phyloP scores from a whole-genome alignment of 2,797 vertebrate genomes.

The Falco concolor region DNA sequence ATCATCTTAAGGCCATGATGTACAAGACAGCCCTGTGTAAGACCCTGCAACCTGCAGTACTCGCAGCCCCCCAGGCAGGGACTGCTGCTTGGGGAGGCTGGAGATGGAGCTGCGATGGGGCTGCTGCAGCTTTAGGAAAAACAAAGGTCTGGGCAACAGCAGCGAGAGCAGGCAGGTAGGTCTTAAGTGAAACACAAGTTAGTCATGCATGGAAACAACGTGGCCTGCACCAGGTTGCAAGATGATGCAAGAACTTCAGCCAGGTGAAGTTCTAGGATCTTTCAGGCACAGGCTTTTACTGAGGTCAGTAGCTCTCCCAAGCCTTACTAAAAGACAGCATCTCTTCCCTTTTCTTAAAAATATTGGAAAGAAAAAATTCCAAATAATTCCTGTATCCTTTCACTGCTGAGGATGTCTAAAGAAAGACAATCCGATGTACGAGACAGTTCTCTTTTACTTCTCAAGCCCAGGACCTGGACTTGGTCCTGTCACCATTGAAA shows the following conservation, averaged over 20 bases:
- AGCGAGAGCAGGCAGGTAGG: not conserved
- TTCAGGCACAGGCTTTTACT: not conserved
- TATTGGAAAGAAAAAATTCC: not conserved
- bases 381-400: not conserved
- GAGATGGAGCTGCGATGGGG: not conserved
- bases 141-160: not conserved
- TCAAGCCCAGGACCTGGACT: not conserved
- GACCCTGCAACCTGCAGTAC: fast-evolving
- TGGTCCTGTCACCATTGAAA: not conserved
- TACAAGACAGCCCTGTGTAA: fast-evolving
- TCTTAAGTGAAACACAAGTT: not conserved
- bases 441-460: not conserved
- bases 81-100: not conserved
- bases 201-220: not conserved
- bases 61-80: fast-evolving
- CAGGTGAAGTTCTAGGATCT: not conserved
- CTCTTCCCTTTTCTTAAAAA: not conserved
- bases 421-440: not conserved
- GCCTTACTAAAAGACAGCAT: not conserved
- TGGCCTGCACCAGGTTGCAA: not conserved
- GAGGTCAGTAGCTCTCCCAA: not conserved
- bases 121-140: not conserved
- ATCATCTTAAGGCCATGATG: not conserved
- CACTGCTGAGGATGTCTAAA: not conserved
- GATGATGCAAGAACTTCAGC: not conserved